A percentile compares a stretch with the other conserved stretches of the same genome.
phyloP scores from a whole-genome alignment of 2,113 vertebrate species.

The Scomber japonicus region DNA sequence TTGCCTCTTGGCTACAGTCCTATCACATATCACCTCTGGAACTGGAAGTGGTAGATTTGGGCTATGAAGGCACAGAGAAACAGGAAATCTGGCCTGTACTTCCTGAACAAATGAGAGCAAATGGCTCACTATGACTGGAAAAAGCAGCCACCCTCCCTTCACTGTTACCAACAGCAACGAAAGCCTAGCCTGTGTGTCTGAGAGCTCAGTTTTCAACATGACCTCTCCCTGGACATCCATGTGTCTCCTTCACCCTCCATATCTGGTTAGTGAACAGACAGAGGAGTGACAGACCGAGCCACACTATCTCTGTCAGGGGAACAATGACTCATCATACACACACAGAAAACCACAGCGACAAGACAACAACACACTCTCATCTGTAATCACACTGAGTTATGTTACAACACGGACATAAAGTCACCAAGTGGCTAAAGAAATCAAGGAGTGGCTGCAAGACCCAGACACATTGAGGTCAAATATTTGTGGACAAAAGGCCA shows the following conservation, averaged over 20 bases:
- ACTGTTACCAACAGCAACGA: slow-evolving; percentile 30
- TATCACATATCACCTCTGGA: neutral
- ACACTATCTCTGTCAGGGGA: slow-evolving; percentile 46
- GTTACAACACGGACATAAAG: slow-evolving; percentile 25
- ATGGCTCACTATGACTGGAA: neutral
- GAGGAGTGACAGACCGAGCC: slow-evolving; percentile 31
- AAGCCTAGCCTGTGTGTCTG: neutral
- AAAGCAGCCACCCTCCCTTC: neutral
- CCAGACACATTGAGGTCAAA: slow-evolving; percentile 46
- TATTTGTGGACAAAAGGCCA: slow-evolving; percentile 52
- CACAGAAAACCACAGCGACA: slow-evolving; percentile 12
- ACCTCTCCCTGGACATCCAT: slow-evolving; percentile 35
- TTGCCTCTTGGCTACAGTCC: neutral
- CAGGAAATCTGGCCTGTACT: slow-evolving; percentile 40
- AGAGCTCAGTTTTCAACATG: slow-evolving; percentile 28
- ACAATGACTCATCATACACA: slow-evolving; percentile 54
- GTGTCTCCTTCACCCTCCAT: slow-evolving; percentile 51
- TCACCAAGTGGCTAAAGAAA: neutral
- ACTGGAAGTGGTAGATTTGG: neutral
- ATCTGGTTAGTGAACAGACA: slow-evolving; percentile 53
- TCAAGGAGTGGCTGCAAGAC: slow-evolving; percentile 29
- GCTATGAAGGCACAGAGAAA: neutral
- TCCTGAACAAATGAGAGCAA: slow-evolving; percentile 41
- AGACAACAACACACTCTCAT: slow-evolving; percentile 11
- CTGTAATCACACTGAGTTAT: slow-evolving; percentile 10